Conservation (phyloP, 2,888 invertebrate species). For the Tethea ocularis region DNA sequence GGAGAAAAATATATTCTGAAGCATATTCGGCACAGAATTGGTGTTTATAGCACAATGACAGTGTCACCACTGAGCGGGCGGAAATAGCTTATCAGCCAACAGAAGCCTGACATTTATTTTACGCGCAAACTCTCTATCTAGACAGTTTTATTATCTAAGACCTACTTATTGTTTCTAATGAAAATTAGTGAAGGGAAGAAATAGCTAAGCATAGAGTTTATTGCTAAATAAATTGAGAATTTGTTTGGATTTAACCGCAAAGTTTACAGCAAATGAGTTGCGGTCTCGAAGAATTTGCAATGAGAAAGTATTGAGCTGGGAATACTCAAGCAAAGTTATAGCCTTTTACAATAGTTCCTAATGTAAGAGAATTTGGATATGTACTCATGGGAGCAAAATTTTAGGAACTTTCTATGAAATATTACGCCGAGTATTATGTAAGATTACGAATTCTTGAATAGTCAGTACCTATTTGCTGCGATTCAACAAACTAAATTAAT, state of each 20-base stretch:
- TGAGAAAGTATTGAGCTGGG: slow-evolving; percentile 18
- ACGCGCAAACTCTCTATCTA: too few relatives aligned
- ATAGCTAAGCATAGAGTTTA: slow-evolving; percentile 29
- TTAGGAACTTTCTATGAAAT: neutral
- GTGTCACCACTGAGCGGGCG: too few relatives aligned
- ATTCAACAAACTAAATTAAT: too few relatives aligned
- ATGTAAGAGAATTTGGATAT: neutral
- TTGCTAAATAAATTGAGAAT: slow-evolving; percentile 41
- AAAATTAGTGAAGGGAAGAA: slow-evolving; percentile 21
- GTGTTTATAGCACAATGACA: too few relatives aligned
- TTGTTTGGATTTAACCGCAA: slow-evolving; percentile 31
- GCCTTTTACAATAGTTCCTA: neutral
- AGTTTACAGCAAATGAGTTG: slow-evolving; percentile 29
- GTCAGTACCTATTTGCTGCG: slow-evolving; percentile 8
- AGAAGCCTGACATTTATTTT: too few relatives aligned
- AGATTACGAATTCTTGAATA: neutral
- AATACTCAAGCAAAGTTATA: neutral
- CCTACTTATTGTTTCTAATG: neutral
- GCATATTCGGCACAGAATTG: too few relatives aligned
- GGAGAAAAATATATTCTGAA: too few relatives aligned
- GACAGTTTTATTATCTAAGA: too few relatives aligned
- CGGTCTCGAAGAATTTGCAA: slow-evolving; percentile 26
- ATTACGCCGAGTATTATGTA: slow-evolving; percentile 15
- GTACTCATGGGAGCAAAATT: neutral
- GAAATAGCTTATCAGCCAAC: too few relatives aligned